Conservation (phyloP, 1,140 invertebrate species). For the Temnothorax longispinosus region DNA sequence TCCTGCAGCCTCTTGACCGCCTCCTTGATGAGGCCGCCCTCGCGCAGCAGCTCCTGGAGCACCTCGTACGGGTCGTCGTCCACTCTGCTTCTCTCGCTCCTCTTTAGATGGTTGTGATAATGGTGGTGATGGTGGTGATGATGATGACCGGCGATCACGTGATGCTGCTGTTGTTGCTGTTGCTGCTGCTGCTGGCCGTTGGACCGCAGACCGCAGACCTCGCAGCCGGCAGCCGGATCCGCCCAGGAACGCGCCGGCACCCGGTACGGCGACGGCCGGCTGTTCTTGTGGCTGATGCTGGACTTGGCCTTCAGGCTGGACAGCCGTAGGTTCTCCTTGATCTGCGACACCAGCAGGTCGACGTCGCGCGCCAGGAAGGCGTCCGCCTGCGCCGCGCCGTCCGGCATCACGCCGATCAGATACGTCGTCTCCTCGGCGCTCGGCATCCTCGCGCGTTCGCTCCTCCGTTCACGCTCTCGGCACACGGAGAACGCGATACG, state of each 20-base stretch:
- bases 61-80: slow-evolving; percentile 89
- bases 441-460: slow-evolving; percentile 77
- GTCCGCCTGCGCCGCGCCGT: slow-evolving; percentile 76
- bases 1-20: slow-evolving; percentile 89
- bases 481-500: slow-evolving; percentile 23
- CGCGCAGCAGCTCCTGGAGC: slow-evolving; percentile 88
- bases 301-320: slow-evolving; percentile 84
- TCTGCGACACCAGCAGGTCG: slow-evolving; percentile 89
- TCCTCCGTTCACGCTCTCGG: not conserved
- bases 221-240: slow-evolving; percentile 80
- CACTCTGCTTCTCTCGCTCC: slow-evolving; percentile 76
- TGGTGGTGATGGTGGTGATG: slow-evolving; percentile 61
- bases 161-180: slow-evolving; percentile 15
- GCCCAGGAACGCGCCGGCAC: slow-evolving; percentile 86
- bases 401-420: slow-evolving; percentile 83
- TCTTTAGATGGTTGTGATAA: slow-evolving; percentile 70
- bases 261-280: slow-evolving; percentile 88
- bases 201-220: slow-evolving; percentile 79
- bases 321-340: slow-evolving; percentile 89
- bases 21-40: slow-evolving; percentile 90
- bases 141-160: slow-evolving; percentile 42
- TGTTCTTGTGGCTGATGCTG: slow-evolving; percentile 80
- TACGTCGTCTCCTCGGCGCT: slow-evolving; percentile 84
- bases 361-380: slow-evolving; percentile 87
- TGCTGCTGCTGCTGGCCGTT: slow-evolving; percentile 57